phyloP scores from a whole-genome alignment of 2,113 vertebrate genomes.

The Sapayoa aenigma region DNA sequence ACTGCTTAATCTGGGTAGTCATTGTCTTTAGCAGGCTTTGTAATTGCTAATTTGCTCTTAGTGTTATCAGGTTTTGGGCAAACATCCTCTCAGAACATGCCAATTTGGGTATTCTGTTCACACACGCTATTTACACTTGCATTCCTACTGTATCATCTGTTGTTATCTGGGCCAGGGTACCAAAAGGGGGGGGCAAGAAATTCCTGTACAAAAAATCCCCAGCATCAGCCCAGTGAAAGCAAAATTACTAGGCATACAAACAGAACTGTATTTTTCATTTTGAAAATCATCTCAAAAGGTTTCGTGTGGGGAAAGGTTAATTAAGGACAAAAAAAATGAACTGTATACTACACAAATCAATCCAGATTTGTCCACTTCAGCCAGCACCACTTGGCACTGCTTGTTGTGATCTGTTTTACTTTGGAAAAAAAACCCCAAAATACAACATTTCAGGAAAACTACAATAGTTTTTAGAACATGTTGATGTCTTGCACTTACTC shows the following conservation, averaged over 20 bases:
- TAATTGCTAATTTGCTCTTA: background rate
- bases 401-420: background rate
- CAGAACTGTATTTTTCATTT: background rate
- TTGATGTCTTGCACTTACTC: background rate
- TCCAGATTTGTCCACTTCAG: background rate
- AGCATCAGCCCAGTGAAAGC: background rate
- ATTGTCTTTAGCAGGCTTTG: background rate
- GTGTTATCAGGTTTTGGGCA: background rate
- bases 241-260: background rate
- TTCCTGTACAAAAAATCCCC: background rate
- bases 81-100: background rate
- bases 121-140: background rate
- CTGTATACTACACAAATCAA: background rate
- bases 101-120: background rate
- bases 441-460: background rate
- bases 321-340: background rate
- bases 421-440: background rate
- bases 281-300: background rate
- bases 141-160: background rate
- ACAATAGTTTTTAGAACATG: background rate
- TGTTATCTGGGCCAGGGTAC: background rate
- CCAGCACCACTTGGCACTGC: background rate
- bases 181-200: background rate
- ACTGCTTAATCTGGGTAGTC: background rate
- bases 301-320: background rate